A percentile compares a stretch with the other conserved stretches of the same genome.
These are phyloP conservation scores for Pseudoips prasinana DNA, from an alignment of 2,888 invertebrate genomes.

Conservation along the genomic window DNA sequence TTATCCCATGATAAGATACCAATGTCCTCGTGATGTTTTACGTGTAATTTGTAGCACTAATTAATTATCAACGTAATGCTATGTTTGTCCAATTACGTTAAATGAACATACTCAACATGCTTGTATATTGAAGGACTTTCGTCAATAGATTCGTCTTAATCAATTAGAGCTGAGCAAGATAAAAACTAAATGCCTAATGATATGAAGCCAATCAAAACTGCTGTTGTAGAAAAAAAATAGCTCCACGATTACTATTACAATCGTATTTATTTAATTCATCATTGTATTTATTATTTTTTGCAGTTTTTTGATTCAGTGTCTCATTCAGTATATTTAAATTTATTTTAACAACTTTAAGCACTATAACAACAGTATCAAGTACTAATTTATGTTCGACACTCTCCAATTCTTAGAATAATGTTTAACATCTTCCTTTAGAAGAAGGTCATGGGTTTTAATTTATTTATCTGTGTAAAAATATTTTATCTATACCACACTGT, in stretches of 20 bases:
- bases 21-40: slow-evolving; percentile 38
- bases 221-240: slow-evolving; percentile 81
- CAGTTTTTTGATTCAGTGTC: slow-evolving; percentile 58
- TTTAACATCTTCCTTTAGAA: slow-evolving; percentile 46
- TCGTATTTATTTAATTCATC: slow-evolving; percentile 43
- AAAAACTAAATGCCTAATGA: slow-evolving; percentile 28
- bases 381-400: slow-evolving; percentile 48
- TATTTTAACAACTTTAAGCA: slow-evolving; percentile 44
- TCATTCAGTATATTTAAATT: slow-evolving; percentile 49
- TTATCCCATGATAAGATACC: slow-evolving; percentile 53
- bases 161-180: slow-evolving; percentile 30
- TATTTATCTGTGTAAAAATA: slow-evolving; percentile 39
- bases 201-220: slow-evolving; percentile 25
- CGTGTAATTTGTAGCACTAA: slow-evolving; percentile 35
- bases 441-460: slow-evolving; percentile 58
- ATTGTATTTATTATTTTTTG: slow-evolving; percentile 39
- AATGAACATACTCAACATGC: slow-evolving; percentile 15
- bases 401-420: slow-evolving; percentile 41
- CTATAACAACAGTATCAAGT: slow-evolving; percentile 46
- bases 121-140: slow-evolving; percentile 14
- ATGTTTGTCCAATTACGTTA: slow-evolving; percentile 40
- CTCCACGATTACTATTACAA: slow-evolving; percentile 68
- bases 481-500: slow-evolving; percentile 35
- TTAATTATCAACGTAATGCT: slow-evolving; percentile 32
- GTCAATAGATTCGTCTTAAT: slow-evolving; percentile 27